Evolutionary conservation across 2,888 invertebrate genomes (phyloP).

Genomic region (Kryphioiulus occultus): DNA sequence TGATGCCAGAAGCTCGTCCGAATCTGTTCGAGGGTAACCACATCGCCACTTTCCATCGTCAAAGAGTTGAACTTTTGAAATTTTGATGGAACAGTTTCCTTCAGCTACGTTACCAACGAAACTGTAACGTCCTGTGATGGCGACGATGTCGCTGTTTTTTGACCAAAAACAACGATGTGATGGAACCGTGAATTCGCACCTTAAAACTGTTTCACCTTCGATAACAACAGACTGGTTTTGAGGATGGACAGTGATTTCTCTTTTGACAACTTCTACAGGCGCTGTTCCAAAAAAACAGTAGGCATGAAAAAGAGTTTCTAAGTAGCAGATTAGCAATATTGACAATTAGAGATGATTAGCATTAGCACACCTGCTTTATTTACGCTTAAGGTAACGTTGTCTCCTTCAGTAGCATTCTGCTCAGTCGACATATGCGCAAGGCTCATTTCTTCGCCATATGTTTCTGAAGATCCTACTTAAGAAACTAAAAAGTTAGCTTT

Average conservation of each 20-base stretch:
- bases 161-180: constrained; percentile 27
- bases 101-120: constrained; percentile 24
- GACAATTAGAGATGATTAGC: too few species aligned
- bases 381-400: neutral
- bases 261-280: neutral
- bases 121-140: neutral
- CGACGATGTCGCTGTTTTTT: constrained; percentile 28
- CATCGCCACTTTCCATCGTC: constrained; percentile 26
- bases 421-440: neutral
- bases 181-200: neutral
- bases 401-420: neutral
- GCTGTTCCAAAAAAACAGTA: neutral
- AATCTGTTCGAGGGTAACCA: constrained; percentile 28
- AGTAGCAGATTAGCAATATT: too few species aligned
- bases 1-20: neutral
- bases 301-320: neutral
- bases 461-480: neutral
- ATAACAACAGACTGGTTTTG: neutral
- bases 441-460: neutral
- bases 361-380: neutral
- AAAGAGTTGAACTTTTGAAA: neutral
- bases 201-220: neutral
- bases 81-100: constrained; percentile 43
- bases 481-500: neutral
- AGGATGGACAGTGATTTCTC: neutral